Base-by-base conservation (phyloP, 2,888 invertebrate genomes). In the Mythimna vitellina region DNA sequence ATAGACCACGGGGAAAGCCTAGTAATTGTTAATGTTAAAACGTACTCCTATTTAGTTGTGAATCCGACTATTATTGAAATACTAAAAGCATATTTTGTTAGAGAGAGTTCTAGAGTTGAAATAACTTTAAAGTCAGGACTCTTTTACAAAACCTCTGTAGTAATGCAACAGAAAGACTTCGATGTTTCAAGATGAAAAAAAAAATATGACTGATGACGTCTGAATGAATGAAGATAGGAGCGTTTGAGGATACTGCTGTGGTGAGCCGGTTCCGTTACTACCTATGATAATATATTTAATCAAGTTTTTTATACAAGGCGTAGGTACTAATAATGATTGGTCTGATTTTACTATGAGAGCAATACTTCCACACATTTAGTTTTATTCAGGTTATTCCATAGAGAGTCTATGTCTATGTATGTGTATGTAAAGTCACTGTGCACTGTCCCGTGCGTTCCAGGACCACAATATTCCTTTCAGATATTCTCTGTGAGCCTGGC, bases 161-260 rank as follows among this genome's bases (percentile, higher is more conserved):
- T 20, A 80, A 46, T 62, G 57, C 62, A 62, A 29, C 51, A 53
- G 62, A 12, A 73, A 22, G 20, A 12, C 12, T 35, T 62, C 63
- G 35, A 71, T 78, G 71, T 46, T 71, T 60, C 7, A 22, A 29
- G 20, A 49, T 20, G 20, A 35, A n/a, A 29, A 57, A 62, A 74
- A 46, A 12, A 7, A 35, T 17, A 61, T 35, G 22, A 46, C 64
- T 29, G 35, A 58, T 51, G 53, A 38, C 14, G 9, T 22, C 22
- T 49, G n/a, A n/a, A n/a, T 6, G 71, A 49, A 79, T 54, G 72
- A 72, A 51, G 29, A 29, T 29, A 29, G 3, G 29, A 46, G 35
- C 38, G 12, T 51, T 77, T 32, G n/a, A 32, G 7, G 6, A 46
- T 25, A 25, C 25, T 22, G 42, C 38, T 22, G 22, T 32, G 14